Percentiles rank a stretch among this genome's conserved stretches.
phyloP scores from a whole-genome alignment of 1,140 invertebrate species.

The Microplitis demolitor region DNA sequence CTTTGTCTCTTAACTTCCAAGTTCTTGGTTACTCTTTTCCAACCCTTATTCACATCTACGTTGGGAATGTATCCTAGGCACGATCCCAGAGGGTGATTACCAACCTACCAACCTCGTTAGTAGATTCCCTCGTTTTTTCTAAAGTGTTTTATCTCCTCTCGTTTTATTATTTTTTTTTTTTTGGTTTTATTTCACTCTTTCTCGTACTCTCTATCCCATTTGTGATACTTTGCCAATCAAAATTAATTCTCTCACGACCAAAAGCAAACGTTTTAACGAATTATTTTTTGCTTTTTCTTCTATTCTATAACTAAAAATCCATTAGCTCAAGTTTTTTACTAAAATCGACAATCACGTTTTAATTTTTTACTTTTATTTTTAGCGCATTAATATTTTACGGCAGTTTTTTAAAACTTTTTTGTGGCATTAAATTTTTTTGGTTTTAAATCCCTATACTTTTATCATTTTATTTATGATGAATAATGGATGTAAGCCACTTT shows the following conservation, averaged over 20 bases:
- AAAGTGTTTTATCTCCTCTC: not conserved
- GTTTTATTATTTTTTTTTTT: too few relatives aligned
- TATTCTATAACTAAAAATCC: slow-evolving; percentile 45
- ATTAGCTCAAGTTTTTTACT: slow-evolving; percentile 35
- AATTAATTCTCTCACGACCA: slow-evolving; percentile 49
- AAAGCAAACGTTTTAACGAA: slow-evolving; percentile 43
- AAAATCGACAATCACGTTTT: not conserved
- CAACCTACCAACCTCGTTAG: slow-evolving; percentile 33
- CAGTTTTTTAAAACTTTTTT: too few relatives aligned
- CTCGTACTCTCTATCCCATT: slow-evolving; percentile 1
- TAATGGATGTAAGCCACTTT: slow-evolving; percentile 34
- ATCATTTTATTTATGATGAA: not conserved
- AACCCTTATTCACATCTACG: slow-evolving; percentile 1
- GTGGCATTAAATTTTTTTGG: slow-evolving; percentile 26
- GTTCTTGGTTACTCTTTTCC: not conserved
- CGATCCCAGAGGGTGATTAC: slow-evolving; percentile 25
- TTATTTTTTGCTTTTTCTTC: slow-evolving; percentile 19
- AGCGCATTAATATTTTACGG: too few relatives aligned
- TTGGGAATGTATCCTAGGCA: slow-evolving; percentile 19
- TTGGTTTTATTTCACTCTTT: not conserved
- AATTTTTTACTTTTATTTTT: too few relatives aligned
- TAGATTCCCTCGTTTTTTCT: slow-evolving; percentile 29
- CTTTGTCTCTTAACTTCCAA: not conserved
- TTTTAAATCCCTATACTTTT: slow-evolving; percentile 17
- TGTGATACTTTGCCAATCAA: slow-evolving; percentile 35